These are phyloP conservation scores for Caenorhabditis afra DNA, from an alignment of 2,888 invertebrate species.

Conservation along the genomic window DNA sequence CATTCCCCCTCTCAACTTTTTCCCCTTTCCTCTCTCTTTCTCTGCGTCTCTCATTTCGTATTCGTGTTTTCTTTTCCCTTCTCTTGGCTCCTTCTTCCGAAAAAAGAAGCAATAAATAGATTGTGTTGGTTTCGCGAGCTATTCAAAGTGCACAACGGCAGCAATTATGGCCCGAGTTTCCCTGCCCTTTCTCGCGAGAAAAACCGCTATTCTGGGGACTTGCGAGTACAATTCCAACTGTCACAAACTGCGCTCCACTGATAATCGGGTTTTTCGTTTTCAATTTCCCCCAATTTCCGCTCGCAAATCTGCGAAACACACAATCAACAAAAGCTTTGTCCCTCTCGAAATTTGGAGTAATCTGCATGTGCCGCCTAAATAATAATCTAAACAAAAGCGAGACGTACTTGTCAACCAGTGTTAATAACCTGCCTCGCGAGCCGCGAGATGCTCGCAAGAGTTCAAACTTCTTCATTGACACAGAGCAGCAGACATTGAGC, in stretches of 20 bases:
- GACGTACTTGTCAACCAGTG: slow-evolving; percentile 22
- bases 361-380: slow-evolving; percentile 2
- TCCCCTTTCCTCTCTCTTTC: slow-evolving; percentile 6
- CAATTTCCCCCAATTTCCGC: slow-evolving; percentile 1
- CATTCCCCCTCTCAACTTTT: not conserved
- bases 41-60: not conserved
- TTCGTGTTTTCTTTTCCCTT: slow-evolving; percentile 4
- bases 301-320: slow-evolving; percentile 21
- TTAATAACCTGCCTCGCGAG: slow-evolving; percentile 4
- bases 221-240: no score
- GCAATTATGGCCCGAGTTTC: slow-evolving; percentile 7
- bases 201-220: no score
- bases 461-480: not conserved
- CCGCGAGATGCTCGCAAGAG: not conserved
- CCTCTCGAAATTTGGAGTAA: not conserved
- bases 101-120: slow-evolving; percentile 37
- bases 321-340: not conserved
- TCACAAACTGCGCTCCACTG: slow-evolving; percentile 6
- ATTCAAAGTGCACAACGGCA: not conserved
- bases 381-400: slow-evolving; percentile 28
- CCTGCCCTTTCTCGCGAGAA: no score
- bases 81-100: slow-evolving; percentile 1
- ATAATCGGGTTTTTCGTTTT: not conserved
- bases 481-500: slow-evolving; percentile 11
- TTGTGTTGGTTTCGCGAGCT: not conserved